A percentile compares a stretch with the other conserved stretches of the same genome.
Evolutionary conservation across 2,888 invertebrate genomes (phyloP).

Genomic region (Callyntrura guangdongensis): DNA sequence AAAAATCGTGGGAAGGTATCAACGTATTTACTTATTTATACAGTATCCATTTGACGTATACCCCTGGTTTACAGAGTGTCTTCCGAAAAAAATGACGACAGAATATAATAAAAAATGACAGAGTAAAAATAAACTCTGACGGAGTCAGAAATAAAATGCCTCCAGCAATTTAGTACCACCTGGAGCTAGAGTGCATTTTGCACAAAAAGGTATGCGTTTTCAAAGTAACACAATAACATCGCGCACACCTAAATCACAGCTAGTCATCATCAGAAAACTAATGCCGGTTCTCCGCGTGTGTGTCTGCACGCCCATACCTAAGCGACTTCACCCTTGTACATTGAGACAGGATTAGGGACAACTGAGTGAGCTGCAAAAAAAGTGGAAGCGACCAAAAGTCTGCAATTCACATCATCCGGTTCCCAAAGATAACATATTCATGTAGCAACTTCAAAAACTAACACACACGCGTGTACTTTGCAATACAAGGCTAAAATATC

Average conservation of each 20-base stretch:
- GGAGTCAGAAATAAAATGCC: background rate
- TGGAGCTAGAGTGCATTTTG: background rate
- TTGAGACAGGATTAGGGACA: conserved; percentile 1
- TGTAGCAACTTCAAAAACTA: conserved; percentile 5
- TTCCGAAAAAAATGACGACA: conserved; percentile 17
- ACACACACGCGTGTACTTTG: background rate
- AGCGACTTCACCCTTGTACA: background rate
- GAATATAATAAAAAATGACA: background rate
- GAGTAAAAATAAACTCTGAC: background rate
- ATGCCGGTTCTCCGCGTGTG: background rate
- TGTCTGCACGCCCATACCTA: background rate
- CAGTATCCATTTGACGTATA: background rate
- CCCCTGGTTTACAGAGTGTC: background rate
- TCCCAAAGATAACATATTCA: background rate
- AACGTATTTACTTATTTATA: background rate
- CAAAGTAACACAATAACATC: conserved; percentile 23
- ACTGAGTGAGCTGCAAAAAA: conserved; percentile 61
- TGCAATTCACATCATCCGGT: conserved; percentile 38
- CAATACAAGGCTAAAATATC: background rate
- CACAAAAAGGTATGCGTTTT: background rate
- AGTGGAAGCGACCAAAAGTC: conserved; percentile 56
- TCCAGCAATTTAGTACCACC: background rate
- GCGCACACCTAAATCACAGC: conserved; percentile 58
- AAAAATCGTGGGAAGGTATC: background rate
- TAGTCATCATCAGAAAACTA: conserved; percentile 55